Evolutionary conservation across 64 coral and sea anemone genomes (phyloP).

Genomic region (Pachyseris speciosa): DNA sequence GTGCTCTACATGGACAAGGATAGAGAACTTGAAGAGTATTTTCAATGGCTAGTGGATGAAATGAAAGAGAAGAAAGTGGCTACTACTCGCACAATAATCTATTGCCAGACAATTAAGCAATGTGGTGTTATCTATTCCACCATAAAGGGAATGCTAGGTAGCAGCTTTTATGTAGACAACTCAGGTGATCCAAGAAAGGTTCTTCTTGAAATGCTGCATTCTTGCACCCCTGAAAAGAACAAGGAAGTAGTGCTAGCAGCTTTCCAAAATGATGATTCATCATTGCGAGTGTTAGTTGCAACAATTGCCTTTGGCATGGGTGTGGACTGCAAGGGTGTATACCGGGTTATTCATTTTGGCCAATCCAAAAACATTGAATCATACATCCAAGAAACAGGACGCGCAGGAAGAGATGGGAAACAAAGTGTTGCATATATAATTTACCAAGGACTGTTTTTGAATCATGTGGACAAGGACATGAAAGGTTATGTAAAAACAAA

Average conservation of each 20-base stretch:
- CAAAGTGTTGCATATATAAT: slow-evolving; percentile 24
- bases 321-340: no score
- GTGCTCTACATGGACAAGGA: slow-evolving; percentile 56
- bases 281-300: slow-evolving; percentile 1
- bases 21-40: neutral
- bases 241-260: neutral
- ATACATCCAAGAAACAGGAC: slow-evolving; percentile 25
- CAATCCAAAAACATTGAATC: slow-evolving; percentile 52
- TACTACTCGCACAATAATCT: slow-evolving; percentile 58
- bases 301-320: no score
- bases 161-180: slow-evolving; percentile 17
- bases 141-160: slow-evolving; percentile 55
- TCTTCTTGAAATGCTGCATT: slow-evolving; percentile 56
- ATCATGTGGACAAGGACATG: no score
- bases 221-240: neutral
- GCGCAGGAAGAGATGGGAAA: no score
- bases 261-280: neutral
- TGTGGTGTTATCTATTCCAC: slow-evolving; percentile 68
- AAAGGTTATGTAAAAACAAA: no score
- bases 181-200: neutral
- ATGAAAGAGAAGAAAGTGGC: slow-evolving; percentile 19
- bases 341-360: slow-evolving; percentile 35
- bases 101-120: slow-evolving; percentile 83
- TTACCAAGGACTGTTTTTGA: slow-evolving; percentile 35
- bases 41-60: slow-evolving; percentile 31